phyloP scores from a whole-genome alignment of 1,140 invertebrate genomes.

The Brachionus calyciflorus region DNA sequence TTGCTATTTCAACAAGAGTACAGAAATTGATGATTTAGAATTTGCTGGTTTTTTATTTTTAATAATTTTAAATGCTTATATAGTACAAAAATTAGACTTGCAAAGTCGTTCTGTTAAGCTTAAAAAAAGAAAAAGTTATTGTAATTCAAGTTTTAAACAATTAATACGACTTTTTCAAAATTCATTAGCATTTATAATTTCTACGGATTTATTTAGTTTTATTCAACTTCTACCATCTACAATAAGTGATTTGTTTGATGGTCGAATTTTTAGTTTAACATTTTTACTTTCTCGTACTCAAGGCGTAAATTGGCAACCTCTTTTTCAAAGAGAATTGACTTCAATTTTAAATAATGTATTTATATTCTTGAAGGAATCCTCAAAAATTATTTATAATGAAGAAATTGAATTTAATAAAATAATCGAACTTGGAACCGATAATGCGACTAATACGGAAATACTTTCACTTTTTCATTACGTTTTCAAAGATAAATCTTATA shows the following conservation, averaged over 20 bases:
- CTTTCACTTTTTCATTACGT: background rate
- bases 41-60: background rate
- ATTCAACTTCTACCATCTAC: background rate
- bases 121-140: background rate
- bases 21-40: background rate
- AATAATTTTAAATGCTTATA: background rate
- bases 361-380: background rate
- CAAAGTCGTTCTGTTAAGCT: background rate
- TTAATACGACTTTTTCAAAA: background rate
- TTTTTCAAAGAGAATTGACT: background rate
- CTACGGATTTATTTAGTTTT: background rate
- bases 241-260: conserved; percentile 23
- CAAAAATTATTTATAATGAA: background rate
- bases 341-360: background rate
- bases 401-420: background rate
- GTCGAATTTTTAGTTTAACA: background rate
- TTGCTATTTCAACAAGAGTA: background rate
- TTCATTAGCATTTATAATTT: background rate
- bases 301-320: background rate
- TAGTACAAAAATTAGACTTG: background rate
- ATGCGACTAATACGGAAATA: background rate
- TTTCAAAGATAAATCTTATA: background rate
- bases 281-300: background rate
- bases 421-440: background rate
- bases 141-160: background rate